Base-by-base conservation (phyloP, 2,113 vertebrate genomes). In the Malurus melanocephalus region DNA sequence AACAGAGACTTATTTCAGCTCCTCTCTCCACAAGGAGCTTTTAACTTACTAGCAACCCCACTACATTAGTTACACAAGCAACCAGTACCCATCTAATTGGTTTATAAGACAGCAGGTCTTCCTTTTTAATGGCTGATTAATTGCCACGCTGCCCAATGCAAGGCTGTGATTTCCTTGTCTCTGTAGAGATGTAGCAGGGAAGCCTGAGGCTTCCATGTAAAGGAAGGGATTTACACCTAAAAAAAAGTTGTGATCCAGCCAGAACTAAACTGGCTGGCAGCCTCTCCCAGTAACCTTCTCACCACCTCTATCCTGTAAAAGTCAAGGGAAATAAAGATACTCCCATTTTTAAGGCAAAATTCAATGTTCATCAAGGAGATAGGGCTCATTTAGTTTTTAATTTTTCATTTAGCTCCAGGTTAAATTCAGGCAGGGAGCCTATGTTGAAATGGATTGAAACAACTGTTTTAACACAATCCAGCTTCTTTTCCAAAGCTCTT, bases 121-220 rank as follows among this genome's bases (percentile, higher is more conserved):
- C 83, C 86, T 95, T 84, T 80, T 90, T 73, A 95, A 79, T 28
- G 86, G 80, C 62, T 94, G 93, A 95, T 96, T 81, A 94, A 96
- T 90, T 88, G 56, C 79, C 73, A 77, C 28, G 17, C 78, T 92
- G 84, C 73, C 92, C 89, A 93, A 55, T 64, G 72, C 57, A 77
- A 77, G 65, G 61, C 67, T 79, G 55, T 48, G 81, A 92, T 80
- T 92, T 65, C 26, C 79, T 71, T 62, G 15, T 81, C 76, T 93
- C 81, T 80, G 57, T 5, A 86, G 72, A 46, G 66, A 68, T 82
- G 38, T 18, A 93, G 79, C 69, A 80, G 60, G 62, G 35, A 69
- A 69, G 88, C 81, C 68, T n/a, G 30, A 88, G 57, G 88, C 66
- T 87, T 80, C n/a, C 28, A 48, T 22, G 33, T 20, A 77, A 78